Evolutionary conservation across 2,797 vertebrate species (phyloP).

Genomic region (Acrocephalus scirpaceus): DNA sequence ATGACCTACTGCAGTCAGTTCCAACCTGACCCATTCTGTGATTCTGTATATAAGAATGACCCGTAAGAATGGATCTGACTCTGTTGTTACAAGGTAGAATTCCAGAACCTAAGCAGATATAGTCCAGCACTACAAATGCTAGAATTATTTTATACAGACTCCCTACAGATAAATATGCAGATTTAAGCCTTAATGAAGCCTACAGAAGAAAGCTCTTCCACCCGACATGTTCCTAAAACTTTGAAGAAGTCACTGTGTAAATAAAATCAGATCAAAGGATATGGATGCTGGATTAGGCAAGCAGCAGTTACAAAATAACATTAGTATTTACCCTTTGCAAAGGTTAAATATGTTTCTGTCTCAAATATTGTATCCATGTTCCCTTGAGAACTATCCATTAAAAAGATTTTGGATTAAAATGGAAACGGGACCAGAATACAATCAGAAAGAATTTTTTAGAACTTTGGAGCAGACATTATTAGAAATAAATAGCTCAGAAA

Average conservation of each 20-base stretch:
- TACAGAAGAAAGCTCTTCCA: not conserved
- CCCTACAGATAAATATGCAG: not conserved
- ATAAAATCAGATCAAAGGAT: not conserved
- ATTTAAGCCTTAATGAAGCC: not conserved
- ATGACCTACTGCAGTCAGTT: not conserved
- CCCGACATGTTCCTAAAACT: not conserved
- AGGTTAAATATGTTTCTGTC: conserved; percentile 6
- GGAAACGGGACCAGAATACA: not conserved
- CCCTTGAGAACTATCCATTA: not conserved
- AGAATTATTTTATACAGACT: not conserved
- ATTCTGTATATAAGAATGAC: not conserved
- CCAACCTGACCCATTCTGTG: not conserved
- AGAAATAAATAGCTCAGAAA: not conserved
- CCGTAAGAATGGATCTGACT: not conserved
- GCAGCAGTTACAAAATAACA: conserved; percentile 17
- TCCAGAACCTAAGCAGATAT: not conserved
- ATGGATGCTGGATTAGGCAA: not conserved
- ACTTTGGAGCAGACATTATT: not conserved
- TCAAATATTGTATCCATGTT: not conserved
- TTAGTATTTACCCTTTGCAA: conserved; percentile 40
- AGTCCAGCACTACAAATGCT: not conserved
- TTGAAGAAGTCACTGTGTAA: not conserved
- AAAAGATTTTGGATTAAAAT: not conserved
- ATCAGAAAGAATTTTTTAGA: not conserved
- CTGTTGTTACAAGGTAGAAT: not conserved